phyloP scores from a whole-genome alignment of 2,888 invertebrate species.

The Caradrina kadenii region DNA sequence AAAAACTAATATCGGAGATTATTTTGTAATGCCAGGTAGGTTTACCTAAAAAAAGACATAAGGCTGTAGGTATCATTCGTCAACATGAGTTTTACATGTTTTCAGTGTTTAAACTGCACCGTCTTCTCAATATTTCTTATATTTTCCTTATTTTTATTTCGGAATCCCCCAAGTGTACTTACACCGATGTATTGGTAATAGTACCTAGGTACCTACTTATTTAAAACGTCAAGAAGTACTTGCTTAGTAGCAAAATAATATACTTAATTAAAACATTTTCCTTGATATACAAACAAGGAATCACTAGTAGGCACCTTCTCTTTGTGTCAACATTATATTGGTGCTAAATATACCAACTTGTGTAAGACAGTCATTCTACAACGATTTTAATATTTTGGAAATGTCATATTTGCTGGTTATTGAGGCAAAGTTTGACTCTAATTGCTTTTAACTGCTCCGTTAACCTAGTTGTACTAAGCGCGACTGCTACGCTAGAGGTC shows the following conservation, averaged over 20 bases:
- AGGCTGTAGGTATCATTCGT: not conserved
- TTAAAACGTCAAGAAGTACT: too few species aligned
- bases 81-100: not conserved
- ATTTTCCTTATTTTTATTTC: constrained; percentile 1
- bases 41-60: not conserved
- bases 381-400: not conserved
- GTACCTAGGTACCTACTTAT: too few species aligned
- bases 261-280: not conserved
- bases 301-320: constrained; percentile 21
- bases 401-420: too few species aligned
- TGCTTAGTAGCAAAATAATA: not conserved
- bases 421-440: too few species aligned
- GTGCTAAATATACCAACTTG: not conserved
- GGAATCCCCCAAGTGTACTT: not conserved
- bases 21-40: too few species aligned
- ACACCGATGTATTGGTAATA: not conserved
- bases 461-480: too few species aligned
- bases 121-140: not conserved
- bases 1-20: not conserved
- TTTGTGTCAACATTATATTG: not conserved
- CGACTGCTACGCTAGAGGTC: too few species aligned
- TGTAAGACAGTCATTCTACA: not conserved
- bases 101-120: not conserved
- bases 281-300: constrained; percentile 14
- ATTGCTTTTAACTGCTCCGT: too few species aligned